Evolutionary conservation across 2,797 vertebrate species (phyloP).

Genomic region (Leptoclinus maculatus): DNA sequence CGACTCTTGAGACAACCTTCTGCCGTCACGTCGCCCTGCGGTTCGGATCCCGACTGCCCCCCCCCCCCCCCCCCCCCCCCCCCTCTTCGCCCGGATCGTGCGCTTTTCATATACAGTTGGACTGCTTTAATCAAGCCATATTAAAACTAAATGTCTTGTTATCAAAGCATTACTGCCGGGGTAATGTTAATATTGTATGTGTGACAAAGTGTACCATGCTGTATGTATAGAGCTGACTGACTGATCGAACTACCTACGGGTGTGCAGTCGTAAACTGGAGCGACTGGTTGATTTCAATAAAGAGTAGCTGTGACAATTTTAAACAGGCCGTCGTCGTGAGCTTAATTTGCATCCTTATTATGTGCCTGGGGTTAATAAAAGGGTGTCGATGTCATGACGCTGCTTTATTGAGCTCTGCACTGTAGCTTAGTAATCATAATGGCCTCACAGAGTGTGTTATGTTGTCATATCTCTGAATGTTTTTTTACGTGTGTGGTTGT

Average conservation of each 20-base stretch:
- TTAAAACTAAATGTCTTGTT: slow-evolving; percentile 82
- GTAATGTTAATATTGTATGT: slow-evolving; percentile 83
- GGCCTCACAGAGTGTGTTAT: slow-evolving; percentile 20
- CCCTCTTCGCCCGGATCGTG: slow-evolving; percentile 4
- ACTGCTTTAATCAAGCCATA: slow-evolving; percentile 92
- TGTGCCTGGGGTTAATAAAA: slow-evolving; percentile 26
- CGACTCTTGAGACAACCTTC: slow-evolving; percentile 33
- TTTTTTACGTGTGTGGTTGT: slow-evolving; percentile 45
- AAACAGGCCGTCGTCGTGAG: slow-evolving; percentile 12
- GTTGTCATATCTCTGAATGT: slow-evolving; percentile 39
- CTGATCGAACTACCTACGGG: slow-evolving; percentile 77
- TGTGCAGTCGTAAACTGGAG: slow-evolving; percentile 79
- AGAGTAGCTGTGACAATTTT: slow-evolving; percentile 82
- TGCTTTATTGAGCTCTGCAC: slow-evolving; percentile 35
- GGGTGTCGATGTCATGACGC: background rate
- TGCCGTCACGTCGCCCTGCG: slow-evolving; percentile 40
- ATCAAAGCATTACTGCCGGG: slow-evolving; percentile 83
- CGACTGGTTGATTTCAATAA: slow-evolving; percentile 86
- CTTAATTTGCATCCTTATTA: slow-evolving; percentile 23
- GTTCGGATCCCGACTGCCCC: slow-evolving; percentile 6
- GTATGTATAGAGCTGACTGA: slow-evolving; percentile 72
- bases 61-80: slow-evolving; percentile 8
- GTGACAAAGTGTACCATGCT: slow-evolving; percentile 84
- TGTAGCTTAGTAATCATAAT: slow-evolving; percentile 26
- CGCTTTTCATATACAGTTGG: slow-evolving; percentile 58